phyloP scores from a whole-genome alignment of 2,113 vertebrate genomes.

The Cairina moschata region DNA sequence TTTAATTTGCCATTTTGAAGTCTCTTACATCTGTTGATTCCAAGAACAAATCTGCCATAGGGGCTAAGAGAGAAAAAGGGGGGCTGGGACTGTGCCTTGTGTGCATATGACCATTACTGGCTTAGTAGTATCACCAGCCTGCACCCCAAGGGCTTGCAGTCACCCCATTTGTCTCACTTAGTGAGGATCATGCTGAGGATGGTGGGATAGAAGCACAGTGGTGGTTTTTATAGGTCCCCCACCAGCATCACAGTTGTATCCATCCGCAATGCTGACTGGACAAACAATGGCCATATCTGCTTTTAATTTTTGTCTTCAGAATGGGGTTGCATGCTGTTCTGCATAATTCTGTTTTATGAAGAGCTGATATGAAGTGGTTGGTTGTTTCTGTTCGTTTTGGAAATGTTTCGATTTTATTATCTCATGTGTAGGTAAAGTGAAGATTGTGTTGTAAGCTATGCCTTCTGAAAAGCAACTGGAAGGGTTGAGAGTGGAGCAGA shows the following conservation, averaged over 20 bases:
- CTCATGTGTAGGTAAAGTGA: background rate
- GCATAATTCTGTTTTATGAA: background rate
- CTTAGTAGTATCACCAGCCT: background rate
- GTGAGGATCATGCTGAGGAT: background rate
- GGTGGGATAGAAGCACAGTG: background rate
- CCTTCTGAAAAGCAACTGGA: background rate
- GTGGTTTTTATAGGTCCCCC: background rate
- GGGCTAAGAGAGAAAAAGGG: background rate
- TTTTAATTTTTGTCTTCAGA: background rate
- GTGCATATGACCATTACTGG: background rate
- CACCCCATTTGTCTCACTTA: background rate
- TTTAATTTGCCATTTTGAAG: background rate
- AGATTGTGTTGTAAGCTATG: background rate
- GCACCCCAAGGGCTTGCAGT: background rate
- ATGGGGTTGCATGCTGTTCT: background rate
- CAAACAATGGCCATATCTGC: background rate
- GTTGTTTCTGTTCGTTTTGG: background rate
- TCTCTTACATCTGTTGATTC: background rate
- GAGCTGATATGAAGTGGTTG: background rate
- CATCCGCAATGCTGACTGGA: background rate
- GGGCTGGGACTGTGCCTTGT: background rate
- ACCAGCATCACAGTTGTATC: background rate
- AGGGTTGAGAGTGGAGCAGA: background rate
- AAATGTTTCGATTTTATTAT: background rate
- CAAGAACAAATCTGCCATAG: background rate